Base-by-base conservation (phyloP, 2,888 invertebrate species). In the Helleia helle region DNA sequence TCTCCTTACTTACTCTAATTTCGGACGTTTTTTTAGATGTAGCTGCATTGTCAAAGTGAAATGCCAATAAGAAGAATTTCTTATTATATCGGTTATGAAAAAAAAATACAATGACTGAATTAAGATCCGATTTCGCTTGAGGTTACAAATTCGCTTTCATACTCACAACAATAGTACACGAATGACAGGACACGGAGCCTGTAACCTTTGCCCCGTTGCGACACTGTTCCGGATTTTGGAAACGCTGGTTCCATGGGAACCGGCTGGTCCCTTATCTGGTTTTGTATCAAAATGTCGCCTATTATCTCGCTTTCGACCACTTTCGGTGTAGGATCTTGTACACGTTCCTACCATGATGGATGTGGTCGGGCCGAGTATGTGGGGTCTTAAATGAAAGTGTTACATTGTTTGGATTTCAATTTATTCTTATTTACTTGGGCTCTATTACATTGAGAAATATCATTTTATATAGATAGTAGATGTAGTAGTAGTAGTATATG, bases 241-340 rank as follows among this genome's bases (percentile, higher is more conserved):
- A 62, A 65, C 62, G 66, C 62, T 61, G 67, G 62, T 64, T 58
- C 62, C 77, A 76, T 80, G 81, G 77, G 84, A 83, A 80, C 73
- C 71, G 66, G 65, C 67, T 62, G 57, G 50, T 46, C 54, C 57
- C 65, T 81, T 83, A 84, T 84, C 83, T 74, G 50, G 57, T 59
- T 69, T 75, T 80, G 84, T 84, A 84, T 84, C 83, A 65, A 63
- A 69, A 67, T 83, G 83, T 83, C 77, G 74, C 71, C 80, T 65
- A 81, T 81, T 83, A 84, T 84, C 84, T 83, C 62, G 57, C 65
- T 65, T 71, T 67, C 65, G 71, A 70, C 65, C 74, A 74, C 72
- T 79, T 79, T 76, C 67, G 72, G 70, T 63, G 81, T 80, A 62
- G 65, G 59, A 63, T 58, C 67, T 62, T 63, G 67, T 68, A 65